Base-by-base conservation (phyloP, 2,888 invertebrate genomes). In the Sminthurinus aureus region DNA sequence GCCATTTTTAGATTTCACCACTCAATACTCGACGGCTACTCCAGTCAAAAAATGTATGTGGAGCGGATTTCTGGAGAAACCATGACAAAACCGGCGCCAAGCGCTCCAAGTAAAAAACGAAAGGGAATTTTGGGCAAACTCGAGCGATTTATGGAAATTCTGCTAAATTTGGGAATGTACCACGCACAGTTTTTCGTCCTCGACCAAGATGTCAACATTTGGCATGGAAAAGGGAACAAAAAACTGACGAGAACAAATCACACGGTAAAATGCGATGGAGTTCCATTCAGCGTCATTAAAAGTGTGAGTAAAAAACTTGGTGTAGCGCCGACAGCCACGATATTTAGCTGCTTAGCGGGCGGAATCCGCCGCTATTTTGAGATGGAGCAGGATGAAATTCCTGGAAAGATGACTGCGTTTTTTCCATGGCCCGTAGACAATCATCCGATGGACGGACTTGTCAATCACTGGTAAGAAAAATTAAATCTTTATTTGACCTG, bases 1-100 rank as follows among this genome's bases (percentile, higher is more conserved):
- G 13, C 64, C 24, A 9, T 79, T 18, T 79, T 79, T 50, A 67
- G 79, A 66, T 79, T 58, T 22, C 79, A 79, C 69, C 79, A 69
- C 22, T 26, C 69, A 6, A n/a, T 79, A 4, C 50, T 18, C 13
- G 79, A 79, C 58, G 69, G 26, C 8, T 22, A 11, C n/a, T 79
- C 79, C 69, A 12, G 67, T 38, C 11, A 22, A 9, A 66, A 79
- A n/a, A 67, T 79, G 15, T 69, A 69, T 38, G 12, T 67, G 3
- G 18, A 69, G 20, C 13, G 20, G 22, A 69, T 79, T 13, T 52
- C 18, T 4, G 79, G 79, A 1, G 67, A 67, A 69, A 69, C 26
- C 6, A 2, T 4, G 4, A 13, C 15, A n/a, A 15, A 9, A 11
- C 13, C 24, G 15, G 15, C n/a, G 12, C 38, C 64, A 24, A 66